Percentiles rank a stretch among this genome's conserved stretches.
Conservation (phyloP, 2,888 invertebrate species). For the Lysandra coridon region DNA sequence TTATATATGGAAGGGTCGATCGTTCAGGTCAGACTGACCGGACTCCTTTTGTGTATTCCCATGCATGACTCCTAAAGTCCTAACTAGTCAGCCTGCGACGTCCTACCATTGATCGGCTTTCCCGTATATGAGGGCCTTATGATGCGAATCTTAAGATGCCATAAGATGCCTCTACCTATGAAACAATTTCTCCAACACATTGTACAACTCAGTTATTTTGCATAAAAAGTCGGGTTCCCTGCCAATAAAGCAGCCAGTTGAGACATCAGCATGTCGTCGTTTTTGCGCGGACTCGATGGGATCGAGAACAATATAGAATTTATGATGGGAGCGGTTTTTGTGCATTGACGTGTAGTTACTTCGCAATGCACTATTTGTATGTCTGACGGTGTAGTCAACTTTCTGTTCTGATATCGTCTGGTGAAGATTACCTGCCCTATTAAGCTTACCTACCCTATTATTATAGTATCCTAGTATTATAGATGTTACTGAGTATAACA, state of each 20-base stretch:
- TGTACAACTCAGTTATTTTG: neutral
- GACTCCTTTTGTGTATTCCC: too few relatives aligned
- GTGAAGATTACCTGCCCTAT: neutral
- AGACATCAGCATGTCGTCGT: conserved; percentile 13
- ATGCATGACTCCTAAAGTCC: too few relatives aligned
- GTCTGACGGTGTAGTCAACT: neutral
- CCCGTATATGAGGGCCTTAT: neutral
- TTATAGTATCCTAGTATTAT: too few relatives aligned
- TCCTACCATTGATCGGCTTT: neutral
- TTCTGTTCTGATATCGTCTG: neutral
- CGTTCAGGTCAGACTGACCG: too few relatives aligned
- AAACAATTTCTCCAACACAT: neutral
- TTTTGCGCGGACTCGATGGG: conserved; percentile 20
- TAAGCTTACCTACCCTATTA: too few relatives aligned
- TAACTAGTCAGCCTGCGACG: too few relatives aligned
- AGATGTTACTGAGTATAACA: too few relatives aligned
- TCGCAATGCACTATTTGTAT: neutral
- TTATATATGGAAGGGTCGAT: too few relatives aligned
- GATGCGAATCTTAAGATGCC: too few relatives aligned
- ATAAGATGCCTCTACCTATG: neutral
- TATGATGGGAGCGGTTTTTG: conserved; percentile 27
- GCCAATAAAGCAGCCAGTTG: conserved; percentile 12
- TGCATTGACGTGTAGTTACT: conserved; percentile 1
- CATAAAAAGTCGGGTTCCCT: conserved; percentile 9
- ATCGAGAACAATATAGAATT: conserved; percentile 24